phyloP scores from a whole-genome alignment of 1,140 invertebrate species.

The Nasonia giraulti region DNA sequence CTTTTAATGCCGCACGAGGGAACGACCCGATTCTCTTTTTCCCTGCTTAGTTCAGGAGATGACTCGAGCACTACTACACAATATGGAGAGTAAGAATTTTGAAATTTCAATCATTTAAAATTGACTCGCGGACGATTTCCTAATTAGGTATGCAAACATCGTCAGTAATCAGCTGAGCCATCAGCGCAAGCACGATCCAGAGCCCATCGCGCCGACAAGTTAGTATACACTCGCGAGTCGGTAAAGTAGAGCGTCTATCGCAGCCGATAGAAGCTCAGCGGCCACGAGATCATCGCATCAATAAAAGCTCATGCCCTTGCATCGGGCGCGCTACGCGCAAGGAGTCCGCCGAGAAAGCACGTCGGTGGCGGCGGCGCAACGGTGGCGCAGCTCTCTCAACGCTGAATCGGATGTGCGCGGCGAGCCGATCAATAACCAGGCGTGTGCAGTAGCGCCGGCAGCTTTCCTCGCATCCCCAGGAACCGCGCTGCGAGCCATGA shows the following conservation, averaged over 20 bases:
- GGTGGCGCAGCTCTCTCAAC: constrained; percentile 50
- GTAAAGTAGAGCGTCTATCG: background rate
- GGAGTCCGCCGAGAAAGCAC: too few relatives aligned
- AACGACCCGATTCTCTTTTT: background rate
- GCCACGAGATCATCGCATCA: background rate
- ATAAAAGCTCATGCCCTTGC: too few relatives aligned
- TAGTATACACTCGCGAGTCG: background rate
- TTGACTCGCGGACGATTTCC: too few relatives aligned
- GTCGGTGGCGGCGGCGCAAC: constrained; percentile 9
- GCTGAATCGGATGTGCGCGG: constrained; percentile 67
- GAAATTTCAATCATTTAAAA: too few relatives aligned
- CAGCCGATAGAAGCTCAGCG: background rate
- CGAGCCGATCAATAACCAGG: constrained; percentile 71
- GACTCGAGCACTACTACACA: too few relatives aligned
- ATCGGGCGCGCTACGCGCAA: too few relatives aligned
- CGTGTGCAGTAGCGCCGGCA: constrained; percentile 51
- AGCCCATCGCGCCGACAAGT: background rate
- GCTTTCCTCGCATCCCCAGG: background rate
- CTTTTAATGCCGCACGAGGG: background rate
- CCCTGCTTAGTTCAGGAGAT: too few relatives aligned
- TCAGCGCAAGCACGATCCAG: background rate
- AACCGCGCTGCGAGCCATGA: background rate
- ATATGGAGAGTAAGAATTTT: too few relatives aligned
- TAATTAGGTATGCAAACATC: background rate
- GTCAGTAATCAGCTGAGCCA: constrained; percentile 36